Conservation (phyloP, 2,113 vertebrate species). For the Microtus montanus region DNA sequence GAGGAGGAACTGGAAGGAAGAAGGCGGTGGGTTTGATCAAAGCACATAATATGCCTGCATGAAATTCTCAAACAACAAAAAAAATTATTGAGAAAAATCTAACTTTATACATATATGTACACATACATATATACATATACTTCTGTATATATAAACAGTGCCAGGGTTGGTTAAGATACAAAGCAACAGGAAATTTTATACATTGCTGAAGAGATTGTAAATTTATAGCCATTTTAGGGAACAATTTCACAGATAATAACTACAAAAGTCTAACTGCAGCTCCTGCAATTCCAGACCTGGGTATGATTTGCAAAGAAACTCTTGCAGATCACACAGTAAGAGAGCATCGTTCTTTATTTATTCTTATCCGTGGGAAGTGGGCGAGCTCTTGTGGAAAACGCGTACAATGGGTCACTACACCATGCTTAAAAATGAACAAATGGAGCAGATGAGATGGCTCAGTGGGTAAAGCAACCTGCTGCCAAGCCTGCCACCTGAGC, state of each 20-base stretch:
- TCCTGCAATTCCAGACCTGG: background rate
- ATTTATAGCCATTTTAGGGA: slow-evolving; percentile 49
- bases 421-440: slow-evolving; percentile 29
- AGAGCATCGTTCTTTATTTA: slow-evolving; percentile 2
- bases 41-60: background rate
- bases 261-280: slow-evolving; percentile 23
- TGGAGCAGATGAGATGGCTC: background rate
- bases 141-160: background rate
- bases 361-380: slow-evolving; percentile 17
- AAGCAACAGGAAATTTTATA: slow-evolving; percentile 6
- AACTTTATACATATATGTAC: background rate
- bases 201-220: slow-evolving; percentile 15
- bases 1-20: background rate
- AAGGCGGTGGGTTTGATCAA: background rate
- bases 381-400: background rate
- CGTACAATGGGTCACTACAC: background rate
- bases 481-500: background rate
- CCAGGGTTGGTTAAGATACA: slow-evolving; percentile 12
- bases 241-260: background rate
- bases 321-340: background rate
- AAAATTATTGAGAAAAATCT: background rate
- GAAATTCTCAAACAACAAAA: background rate
- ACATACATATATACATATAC: background rate
- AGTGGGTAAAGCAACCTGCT: background rate
- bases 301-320: slow-evolving; percentile 38